Evolutionary conservation across 2,113 vertebrate species (phyloP), one percentile per base, ranked within the genome.

Genomic region (Hemichromis elongatus): DNA sequence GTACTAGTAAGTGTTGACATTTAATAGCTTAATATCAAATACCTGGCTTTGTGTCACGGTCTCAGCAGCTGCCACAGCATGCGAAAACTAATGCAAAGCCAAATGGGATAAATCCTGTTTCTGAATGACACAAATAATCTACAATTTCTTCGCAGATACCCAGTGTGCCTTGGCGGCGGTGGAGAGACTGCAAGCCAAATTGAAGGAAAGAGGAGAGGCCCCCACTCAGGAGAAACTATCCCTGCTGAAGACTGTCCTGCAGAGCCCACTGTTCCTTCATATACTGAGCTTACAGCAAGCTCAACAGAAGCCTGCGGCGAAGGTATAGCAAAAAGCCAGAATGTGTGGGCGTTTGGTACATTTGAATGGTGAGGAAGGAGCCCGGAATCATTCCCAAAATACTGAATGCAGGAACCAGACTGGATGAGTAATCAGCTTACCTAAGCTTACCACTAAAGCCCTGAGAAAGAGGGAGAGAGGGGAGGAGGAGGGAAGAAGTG

Each of bases 231-330:
- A 99, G 90, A 99, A 97, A 54, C 93, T 99, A 68, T 96, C 89
- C 83, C 94, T 99, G 63, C 91, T 99, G 6, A 98, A 97, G 91
- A 98, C 96, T 9, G 97, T 99, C 59, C 95, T 99, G 59, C 97
- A 98, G 94, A 99, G 98, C 92, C 97, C 98, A 16, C 96, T 99
- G 45, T 99, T 99, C 94, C 97, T 96, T 87, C 98, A 99, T 77
- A 99, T 99, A 87, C 95, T 99, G 87, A 96, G 84, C 88, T 96
- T 99, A 85, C 98, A 99, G 96, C 96, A 96, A 88, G 96, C 97
- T 10, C 88, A 93, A 90, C 84, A 68, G 84, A 93, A 94, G 97
- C 90, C 97, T 96, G 66, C 95, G 96, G 55, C 89, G 7, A 97
- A 96, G 96, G 97, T 98, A 92, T 84, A 81, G 61, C 54, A 16